These are phyloP conservation scores for Papilio helenus DNA, from an alignment of 1,140 invertebrate genomes.

Conservation along the genomic window DNA sequence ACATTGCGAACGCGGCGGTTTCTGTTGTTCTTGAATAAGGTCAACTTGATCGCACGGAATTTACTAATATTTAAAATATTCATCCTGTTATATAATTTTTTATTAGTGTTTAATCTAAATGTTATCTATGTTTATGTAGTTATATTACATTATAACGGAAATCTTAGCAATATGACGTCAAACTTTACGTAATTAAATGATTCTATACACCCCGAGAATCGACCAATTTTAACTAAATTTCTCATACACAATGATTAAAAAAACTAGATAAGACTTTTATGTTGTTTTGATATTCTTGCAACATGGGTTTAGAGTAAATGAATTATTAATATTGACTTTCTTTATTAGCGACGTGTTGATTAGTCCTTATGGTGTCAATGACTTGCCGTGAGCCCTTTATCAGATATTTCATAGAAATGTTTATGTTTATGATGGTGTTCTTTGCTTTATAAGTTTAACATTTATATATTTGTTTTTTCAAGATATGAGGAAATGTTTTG, in stretches of 20 bases:
- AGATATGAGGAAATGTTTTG: not conserved
- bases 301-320: too few species aligned
- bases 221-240: too few species aligned
- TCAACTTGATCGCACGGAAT: not conserved
- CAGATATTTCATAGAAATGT: not conserved
- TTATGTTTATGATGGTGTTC: not conserved
- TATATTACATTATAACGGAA: not conserved
- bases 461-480: too few species aligned
- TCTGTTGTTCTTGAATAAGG: not conserved
- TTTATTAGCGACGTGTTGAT: not conserved
- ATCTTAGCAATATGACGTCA: not conserved
- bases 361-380: not conserved
- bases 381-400: not conserved
- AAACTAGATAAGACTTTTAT: too few species aligned
- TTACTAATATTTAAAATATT: not conserved
- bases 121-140: not conserved
- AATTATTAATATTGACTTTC: not conserved
- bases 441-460: not conserved
- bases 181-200: not conserved
- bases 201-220: too few species aligned
- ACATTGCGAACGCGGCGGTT: not conserved
- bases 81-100: conserved; percentile 1
- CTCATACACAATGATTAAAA: too few species aligned
- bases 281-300: too few species aligned
- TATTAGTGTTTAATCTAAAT: not conserved